phyloP scores from a whole-genome alignment of 1,140 invertebrate genomes.

The Acromyrmex echinatior region DNA sequence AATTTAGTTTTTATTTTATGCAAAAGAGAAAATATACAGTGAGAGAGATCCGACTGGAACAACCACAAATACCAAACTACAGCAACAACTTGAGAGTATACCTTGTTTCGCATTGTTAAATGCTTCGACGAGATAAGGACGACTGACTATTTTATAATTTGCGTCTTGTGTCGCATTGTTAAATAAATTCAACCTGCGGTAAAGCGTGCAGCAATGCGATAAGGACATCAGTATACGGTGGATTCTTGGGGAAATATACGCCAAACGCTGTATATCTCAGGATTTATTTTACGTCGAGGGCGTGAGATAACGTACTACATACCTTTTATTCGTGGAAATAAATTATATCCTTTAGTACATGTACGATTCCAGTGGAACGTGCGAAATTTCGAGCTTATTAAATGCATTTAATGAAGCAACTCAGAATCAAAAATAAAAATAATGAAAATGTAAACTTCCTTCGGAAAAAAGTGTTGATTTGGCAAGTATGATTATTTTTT shows the following conservation, averaged over 20 bases:
- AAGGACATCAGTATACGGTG: conserved; percentile 52
- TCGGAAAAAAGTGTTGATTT: neutral
- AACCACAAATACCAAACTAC: neutral
- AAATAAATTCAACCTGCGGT: conserved; percentile 48
- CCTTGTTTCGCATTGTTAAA: conserved; percentile 52
- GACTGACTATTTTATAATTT: conserved; percentile 46
- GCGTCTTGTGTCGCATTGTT: conserved; percentile 40
- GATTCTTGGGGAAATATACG: conserved; percentile 58
- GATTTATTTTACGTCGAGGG: conserved; percentile 60
- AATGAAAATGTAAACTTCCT: neutral
- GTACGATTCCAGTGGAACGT: neutral
- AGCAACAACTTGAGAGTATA: conserved; percentile 1
- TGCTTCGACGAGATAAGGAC: conserved; percentile 42
- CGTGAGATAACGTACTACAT: conserved; percentile 46
- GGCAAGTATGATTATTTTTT: neutral
- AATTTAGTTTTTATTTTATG: conserved; percentile 1
- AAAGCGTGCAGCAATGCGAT: conserved; percentile 46
- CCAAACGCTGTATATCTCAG: conserved; percentile 46
- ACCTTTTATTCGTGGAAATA: conserved; percentile 51
- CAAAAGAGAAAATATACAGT: neutral
- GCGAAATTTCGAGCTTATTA: conserved; percentile 23
- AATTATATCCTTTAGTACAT: conserved; percentile 26
- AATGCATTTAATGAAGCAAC: conserved; percentile 19
- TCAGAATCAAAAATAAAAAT: neutral
- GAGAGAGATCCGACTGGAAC: neutral